Percentiles rank a stretch among this genome's conserved stretches.
These are phyloP conservation scores for Spisula subtruncata DNA, from an alignment of 2,888 invertebrate species.

Conservation along the genomic window DNA sequence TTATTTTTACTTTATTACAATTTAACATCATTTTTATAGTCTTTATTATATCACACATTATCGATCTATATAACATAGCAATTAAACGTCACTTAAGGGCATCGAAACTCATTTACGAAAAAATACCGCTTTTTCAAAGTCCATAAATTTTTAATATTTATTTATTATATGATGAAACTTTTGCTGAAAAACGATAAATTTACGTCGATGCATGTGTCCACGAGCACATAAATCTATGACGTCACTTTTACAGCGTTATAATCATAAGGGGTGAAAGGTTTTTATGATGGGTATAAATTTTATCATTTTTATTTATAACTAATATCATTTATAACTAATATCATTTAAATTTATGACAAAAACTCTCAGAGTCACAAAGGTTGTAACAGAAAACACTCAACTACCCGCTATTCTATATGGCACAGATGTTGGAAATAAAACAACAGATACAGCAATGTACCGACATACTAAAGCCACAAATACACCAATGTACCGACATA, in stretches of 20 bases:
- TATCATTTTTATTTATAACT: too few relatives aligned
- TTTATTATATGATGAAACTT: background rate
- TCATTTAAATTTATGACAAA: too few relatives aligned
- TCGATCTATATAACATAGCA: background rate
- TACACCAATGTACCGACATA: too few relatives aligned
- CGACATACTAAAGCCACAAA: too few relatives aligned
- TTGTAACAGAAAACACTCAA: too few relatives aligned
- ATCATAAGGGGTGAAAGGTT: background rate
- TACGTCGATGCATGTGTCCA: background rate
- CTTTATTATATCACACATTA: background rate
- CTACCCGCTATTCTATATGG: too few relatives aligned
- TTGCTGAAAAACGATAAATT: background rate
- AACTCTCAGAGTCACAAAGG: too few relatives aligned
- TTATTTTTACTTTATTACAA: background rate
- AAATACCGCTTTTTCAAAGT: background rate
- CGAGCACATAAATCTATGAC: background rate
- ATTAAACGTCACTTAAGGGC: conserved; percentile 2
- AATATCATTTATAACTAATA: too few relatives aligned
- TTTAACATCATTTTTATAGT: background rate
- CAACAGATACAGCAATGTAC: too few relatives aligned
- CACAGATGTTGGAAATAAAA: too few relatives aligned
- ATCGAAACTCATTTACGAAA: background rate
- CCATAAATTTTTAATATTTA: conserved; percentile 14
- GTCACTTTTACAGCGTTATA: background rate
- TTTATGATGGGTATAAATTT: too few relatives aligned